Conservation (phyloP, 2,797 vertebrate genomes). For the Kryptopterus vitreolus region DNA sequence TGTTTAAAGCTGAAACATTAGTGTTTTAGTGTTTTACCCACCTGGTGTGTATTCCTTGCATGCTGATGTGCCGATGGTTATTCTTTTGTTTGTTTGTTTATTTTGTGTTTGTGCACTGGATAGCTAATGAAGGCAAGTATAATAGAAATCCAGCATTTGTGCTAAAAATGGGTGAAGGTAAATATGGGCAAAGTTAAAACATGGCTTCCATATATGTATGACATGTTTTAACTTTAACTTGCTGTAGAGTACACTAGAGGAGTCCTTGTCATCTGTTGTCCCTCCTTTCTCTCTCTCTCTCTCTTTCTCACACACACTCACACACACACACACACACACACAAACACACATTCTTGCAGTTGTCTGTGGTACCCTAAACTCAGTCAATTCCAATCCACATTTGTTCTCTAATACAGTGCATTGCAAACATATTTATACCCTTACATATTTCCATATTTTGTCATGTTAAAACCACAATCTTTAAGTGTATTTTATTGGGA, state of each 20-base stretch:
- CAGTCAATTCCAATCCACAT: conserved; percentile 9
- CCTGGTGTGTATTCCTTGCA: conserved; percentile 30
- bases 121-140: conserved; percentile 78
- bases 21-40: not conserved
- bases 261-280: conserved; percentile 5
- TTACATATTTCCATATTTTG: too few species aligned
- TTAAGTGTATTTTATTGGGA: too few species aligned
- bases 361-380: conserved; percentile 18
- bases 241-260: conserved; percentile 29
- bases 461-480: too few species aligned
- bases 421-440: too few species aligned
- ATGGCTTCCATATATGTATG: conserved; percentile 8
- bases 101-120: conserved; percentile 62
- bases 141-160: conserved; percentile 34
- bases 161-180: conserved; percentile 15
- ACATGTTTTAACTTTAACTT: conserved; percentile 50
- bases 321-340: not conserved
- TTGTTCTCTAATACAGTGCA: not conserved
- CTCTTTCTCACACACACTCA: not conserved
- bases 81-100: conserved; percentile 57
- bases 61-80: conserved; percentile 56
- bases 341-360: conserved; percentile 12
- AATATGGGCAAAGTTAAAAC: conserved; percentile 50
- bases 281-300: not conserved
- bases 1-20: not conserved